Conservation (phyloP, 2,797 vertebrate genomes). For the Centroberyx gerrardi region DNA sequence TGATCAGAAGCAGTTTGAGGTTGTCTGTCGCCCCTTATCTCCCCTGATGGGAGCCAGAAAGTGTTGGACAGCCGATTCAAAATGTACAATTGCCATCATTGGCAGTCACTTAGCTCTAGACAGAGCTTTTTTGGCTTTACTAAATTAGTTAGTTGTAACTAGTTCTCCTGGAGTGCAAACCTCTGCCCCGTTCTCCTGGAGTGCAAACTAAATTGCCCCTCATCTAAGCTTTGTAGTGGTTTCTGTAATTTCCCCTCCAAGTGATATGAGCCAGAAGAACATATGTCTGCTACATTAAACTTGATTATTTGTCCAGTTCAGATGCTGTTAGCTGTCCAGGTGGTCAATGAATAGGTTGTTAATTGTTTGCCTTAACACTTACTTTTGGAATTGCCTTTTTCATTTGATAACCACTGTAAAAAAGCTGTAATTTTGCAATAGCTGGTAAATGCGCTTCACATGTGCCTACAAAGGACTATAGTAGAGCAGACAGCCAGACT, state of each 20-base stretch:
- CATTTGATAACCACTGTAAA: not conserved
- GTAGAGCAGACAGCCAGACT: too few species aligned
- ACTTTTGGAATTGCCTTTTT: not conserved
- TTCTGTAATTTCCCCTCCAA: not conserved
- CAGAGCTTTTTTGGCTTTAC: slow-evolving; percentile 24
- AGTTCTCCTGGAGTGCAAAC: not conserved
- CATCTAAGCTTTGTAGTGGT: not conserved
- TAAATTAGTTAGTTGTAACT: not conserved
- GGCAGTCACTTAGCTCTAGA: slow-evolving; percentile 24
- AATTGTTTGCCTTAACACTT: not conserved
- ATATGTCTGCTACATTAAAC: not conserved
- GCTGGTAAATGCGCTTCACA: not conserved
- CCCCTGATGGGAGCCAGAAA: slow-evolving; percentile 58
- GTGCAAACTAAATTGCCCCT: not conserved
- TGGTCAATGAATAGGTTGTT: not conserved
- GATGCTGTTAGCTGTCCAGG: not conserved
- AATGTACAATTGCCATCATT: slow-evolving; percentile 39
- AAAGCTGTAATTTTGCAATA: not conserved
- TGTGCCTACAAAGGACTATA: not conserved
- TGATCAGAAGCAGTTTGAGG: slow-evolving; percentile 57
- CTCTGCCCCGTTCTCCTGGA: not conserved
- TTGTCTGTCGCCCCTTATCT: slow-evolving; percentile 56
- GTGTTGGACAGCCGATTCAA: slow-evolving; percentile 50
- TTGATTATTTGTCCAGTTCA: not conserved
- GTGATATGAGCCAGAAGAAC: not conserved